Evolutionary conservation across 1,140 invertebrate species (phyloP).

Genomic region (Microplitis demolitor): DNA sequence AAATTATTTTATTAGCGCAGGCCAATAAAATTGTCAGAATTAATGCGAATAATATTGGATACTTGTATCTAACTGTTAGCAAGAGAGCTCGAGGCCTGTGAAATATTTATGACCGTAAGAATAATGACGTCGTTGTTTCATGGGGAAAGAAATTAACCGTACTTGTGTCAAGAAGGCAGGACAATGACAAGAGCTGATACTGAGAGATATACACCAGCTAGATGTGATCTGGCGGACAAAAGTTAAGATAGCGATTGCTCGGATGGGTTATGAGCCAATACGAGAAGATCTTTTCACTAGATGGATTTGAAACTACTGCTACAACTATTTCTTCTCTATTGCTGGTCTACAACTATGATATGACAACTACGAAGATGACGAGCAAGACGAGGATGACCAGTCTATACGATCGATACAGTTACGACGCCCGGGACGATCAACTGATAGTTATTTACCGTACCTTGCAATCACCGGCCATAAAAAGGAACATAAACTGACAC

Average conservation of each 20-base stretch:
- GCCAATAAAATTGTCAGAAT: neutral
- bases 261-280: neutral
- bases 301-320: neutral
- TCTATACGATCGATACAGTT: conserved; percentile 42
- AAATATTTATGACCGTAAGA: conserved; percentile 15
- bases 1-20: neutral
- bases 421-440: conserved; percentile 38
- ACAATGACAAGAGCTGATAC: neutral
- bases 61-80: neutral
- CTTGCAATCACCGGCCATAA: conserved; percentile 52
- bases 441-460: conserved; percentile 48
- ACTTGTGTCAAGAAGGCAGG: neutral
- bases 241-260: neutral
- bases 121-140: conserved; percentile 13
- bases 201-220: neutral
- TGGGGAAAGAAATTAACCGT: neutral
- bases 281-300: neutral
- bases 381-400: no score
- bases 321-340: no score
- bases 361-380: no score
- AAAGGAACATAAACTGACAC: conserved; percentile 50
- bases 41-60: neutral
- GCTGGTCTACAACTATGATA: no score
- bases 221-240: neutral
- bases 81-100: neutral